Percentiles rank a stretch among this genome's conserved stretches.
phyloP scores from a whole-genome alignment of 2,113 vertebrate genomes.

The Calidris pygmaea region DNA sequence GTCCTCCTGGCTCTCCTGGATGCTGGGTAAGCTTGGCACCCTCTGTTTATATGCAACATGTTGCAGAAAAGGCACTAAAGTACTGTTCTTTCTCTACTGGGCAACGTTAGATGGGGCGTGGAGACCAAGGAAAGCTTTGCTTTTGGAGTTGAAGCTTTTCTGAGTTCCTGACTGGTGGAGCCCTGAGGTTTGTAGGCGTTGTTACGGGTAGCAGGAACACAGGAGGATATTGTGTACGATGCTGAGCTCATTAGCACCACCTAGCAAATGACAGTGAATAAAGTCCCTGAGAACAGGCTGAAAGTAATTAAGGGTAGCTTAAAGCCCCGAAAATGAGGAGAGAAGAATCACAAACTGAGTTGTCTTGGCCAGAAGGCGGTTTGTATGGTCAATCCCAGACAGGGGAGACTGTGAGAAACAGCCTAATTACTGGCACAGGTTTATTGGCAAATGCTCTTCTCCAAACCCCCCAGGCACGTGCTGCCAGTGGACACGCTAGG shows the following conservation, averaged over 20 bases:
- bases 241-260: not conserved
- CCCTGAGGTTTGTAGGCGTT: not conserved
- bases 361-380: not conserved
- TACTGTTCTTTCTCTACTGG: not conserved
- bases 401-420: not conserved
- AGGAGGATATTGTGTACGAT: fast-evolving
- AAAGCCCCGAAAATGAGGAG: not conserved
- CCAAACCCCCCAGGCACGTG: not conserved
- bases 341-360: not conserved
- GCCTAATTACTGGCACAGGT: not conserved
- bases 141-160: not conserved
- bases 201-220: not conserved
- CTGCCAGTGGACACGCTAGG: fast-evolving
- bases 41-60: not conserved
- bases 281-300: not conserved
- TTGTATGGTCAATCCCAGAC: not conserved
- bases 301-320: not conserved
- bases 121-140: not conserved
- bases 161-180: not conserved
- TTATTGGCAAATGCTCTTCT: not conserved
- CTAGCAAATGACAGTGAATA: not conserved
- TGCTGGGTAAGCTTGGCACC: not conserved
- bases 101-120: not conserved
- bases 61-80: not conserved
- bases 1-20: not conserved